Evolutionary conservation across 2,888 invertebrate genomes (phyloP).

Genomic region (Caenorhabditis afra): DNA sequence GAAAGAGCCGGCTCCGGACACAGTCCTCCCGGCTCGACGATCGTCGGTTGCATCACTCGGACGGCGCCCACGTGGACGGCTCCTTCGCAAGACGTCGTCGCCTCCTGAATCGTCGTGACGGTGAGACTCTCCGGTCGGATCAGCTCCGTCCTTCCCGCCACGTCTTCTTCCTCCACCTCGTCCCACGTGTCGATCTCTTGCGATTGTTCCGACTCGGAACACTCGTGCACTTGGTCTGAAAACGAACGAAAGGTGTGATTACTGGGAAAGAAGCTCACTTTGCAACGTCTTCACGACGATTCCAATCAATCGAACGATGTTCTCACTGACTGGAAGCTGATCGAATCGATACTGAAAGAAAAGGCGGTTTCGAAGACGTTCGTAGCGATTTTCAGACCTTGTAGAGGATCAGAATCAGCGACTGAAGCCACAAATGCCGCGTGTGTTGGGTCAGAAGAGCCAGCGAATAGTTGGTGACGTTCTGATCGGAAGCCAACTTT

Average conservation of each 20-base stretch:
- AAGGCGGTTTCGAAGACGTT: not conserved
- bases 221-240: slow-evolving; percentile 67
- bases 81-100: slow-evolving; percentile 22
- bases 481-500: slow-evolving; percentile 84
- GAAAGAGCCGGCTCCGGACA: slow-evolving; percentile 14
- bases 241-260: not conserved
- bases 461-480: slow-evolving; percentile 86
- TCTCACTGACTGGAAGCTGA: slow-evolving; percentile 82
- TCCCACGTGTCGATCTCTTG: slow-evolving; percentile 67
- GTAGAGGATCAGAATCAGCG: slow-evolving; percentile 93
- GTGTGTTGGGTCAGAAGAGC: slow-evolving; percentile 62
- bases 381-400: slow-evolving; percentile 83
- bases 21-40: slow-evolving; percentile 45
- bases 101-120: slow-evolving; percentile 63
- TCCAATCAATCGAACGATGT: slow-evolving; percentile 89
- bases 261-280: slow-evolving; percentile 57
- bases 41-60: slow-evolving; percentile 59
- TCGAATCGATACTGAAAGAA: slow-evolving; percentile 82
- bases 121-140: slow-evolving; percentile 73
- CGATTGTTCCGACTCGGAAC: slow-evolving; percentile 54
- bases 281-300: slow-evolving; percentile 94
- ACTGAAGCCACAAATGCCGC: slow-evolving; percentile 93
- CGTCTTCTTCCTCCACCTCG: slow-evolving; percentile 60
- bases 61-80: slow-evolving; percentile 35
- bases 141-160: slow-evolving; percentile 35